These are phyloP conservation scores for Corythoichthys intestinalis DNA, from an alignment of 2,113 vertebrate species.

Conservation along the genomic window DNA sequence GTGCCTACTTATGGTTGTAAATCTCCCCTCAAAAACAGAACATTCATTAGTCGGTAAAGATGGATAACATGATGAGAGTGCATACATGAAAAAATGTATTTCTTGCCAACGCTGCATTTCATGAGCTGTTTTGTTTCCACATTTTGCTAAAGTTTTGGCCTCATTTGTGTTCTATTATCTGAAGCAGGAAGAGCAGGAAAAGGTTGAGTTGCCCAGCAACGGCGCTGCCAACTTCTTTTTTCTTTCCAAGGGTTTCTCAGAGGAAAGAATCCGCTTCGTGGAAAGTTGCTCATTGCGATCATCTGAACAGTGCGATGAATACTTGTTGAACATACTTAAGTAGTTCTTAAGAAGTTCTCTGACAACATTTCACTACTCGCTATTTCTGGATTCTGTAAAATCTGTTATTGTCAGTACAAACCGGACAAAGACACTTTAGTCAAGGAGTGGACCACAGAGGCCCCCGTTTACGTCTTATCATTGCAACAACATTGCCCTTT, in stretches of 20 bases:
- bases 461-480: neutral
- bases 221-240: conserved; percentile 19
- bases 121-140: neutral
- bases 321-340: neutral
- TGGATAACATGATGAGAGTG: neutral
- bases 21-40: neutral
- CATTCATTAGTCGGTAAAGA: neutral
- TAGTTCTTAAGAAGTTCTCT: neutral
- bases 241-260: conserved; percentile 37
- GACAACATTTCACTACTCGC: neutral
- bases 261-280: conserved; percentile 31
- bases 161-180: conserved; percentile 13
- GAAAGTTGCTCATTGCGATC: neutral
- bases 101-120: neutral
- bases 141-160: conserved; percentile 2
- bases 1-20: too few relatives aligned
- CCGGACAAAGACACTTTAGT: neutral
- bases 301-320: neutral
- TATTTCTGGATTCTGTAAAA: conserved; percentile 16
- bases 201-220: conserved; percentile 40
- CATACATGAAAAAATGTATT: neutral
- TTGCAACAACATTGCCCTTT: neutral
- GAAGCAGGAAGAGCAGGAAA: neutral
- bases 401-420: conserved; percentile 8
- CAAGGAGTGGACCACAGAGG: neutral